A percentile compares a stretch with the other conserved stretches of the same genome.
Conservation (phyloP, 1,140 invertebrate genomes). For the Drosophila baimaii region DNA sequence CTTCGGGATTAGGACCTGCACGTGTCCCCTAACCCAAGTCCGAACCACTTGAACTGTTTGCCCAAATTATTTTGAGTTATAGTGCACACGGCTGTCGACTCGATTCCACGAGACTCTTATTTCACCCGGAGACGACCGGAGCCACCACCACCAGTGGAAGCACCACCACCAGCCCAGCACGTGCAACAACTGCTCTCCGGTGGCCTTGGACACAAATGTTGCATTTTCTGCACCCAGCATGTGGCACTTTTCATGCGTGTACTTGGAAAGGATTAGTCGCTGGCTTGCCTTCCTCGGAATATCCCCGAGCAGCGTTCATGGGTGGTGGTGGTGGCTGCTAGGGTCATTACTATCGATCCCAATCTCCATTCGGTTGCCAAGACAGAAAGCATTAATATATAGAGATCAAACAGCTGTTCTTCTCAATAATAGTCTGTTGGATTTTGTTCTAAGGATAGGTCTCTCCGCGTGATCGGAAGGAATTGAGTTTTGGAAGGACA, state of each 20-base stretch:
- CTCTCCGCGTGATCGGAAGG: background rate
- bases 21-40: constrained; percentile 39
- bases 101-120: constrained; percentile 54
- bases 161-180: constrained; percentile 37
- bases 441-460: background rate
- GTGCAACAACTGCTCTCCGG: constrained; percentile 41
- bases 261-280: constrained; percentile 72
- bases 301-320: constrained; percentile 24
- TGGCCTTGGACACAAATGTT: constrained; percentile 82
- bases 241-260: constrained; percentile 65
- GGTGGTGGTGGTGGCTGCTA: constrained; percentile 38
- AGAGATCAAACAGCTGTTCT: constrained; percentile 54
- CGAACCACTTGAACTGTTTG: constrained; percentile 68
- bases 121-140: constrained; percentile 20
- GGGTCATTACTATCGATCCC: constrained; percentile 39
- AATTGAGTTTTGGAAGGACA: background rate
- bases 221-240: constrained; percentile 74
- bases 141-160: constrained; percentile 20
- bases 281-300: constrained; percentile 17
- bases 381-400: constrained; percentile 18
- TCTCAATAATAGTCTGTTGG: constrained; percentile 3
- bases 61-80: constrained; percentile 71
- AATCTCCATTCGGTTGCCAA: constrained; percentile 46
- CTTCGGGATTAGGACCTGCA: constrained; percentile 41
- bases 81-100: constrained; percentile 39